A percentile compares a stretch with the other conserved stretches of the same genome.
Conservation (phyloP, 2,797 vertebrate species). For the Neosalanx taihuensis region DNA sequence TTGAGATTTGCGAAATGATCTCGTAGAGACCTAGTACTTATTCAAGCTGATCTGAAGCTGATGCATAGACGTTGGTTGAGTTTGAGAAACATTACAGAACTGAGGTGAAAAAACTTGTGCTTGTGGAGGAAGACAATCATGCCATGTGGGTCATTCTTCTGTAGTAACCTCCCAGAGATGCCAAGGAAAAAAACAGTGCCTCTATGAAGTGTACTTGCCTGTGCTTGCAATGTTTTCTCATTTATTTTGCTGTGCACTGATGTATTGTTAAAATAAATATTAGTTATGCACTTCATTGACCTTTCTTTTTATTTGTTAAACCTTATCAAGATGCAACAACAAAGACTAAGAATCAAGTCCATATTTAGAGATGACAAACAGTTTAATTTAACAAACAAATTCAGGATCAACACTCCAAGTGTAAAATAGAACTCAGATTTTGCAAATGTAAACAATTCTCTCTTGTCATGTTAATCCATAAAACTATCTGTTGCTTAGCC, state of each 20-base stretch:
- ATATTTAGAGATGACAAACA: constrained; percentile 5
- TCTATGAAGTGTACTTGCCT: constrained; percentile 6
- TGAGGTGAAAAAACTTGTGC: no score
- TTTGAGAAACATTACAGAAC: no score
- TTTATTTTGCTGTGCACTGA: constrained; percentile 1
- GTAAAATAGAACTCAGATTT: neutral
- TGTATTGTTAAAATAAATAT: constrained; percentile 11
- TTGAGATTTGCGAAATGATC: no score
- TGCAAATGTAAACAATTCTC: constrained; percentile 9
- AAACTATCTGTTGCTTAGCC: constrained; percentile 2
- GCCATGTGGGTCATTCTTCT: neutral
- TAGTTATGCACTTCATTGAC: neutral
- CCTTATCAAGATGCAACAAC: neutral
- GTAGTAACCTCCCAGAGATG: neutral
- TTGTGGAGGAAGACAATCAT: constrained; percentile 8
- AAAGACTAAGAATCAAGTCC: neutral
- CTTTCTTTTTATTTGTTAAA: neutral
- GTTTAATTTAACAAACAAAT: constrained; percentile 21
- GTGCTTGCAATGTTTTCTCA: no score
- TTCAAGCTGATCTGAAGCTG: no score
- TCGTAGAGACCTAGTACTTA: no score
- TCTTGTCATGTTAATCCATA: neutral
- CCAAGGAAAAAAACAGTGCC: neutral
- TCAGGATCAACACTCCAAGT: neutral
- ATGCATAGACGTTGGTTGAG: no score